Evolutionary conservation across 2,888 invertebrate genomes (phyloP).

Genomic region (Chironomus riparius): DNA sequence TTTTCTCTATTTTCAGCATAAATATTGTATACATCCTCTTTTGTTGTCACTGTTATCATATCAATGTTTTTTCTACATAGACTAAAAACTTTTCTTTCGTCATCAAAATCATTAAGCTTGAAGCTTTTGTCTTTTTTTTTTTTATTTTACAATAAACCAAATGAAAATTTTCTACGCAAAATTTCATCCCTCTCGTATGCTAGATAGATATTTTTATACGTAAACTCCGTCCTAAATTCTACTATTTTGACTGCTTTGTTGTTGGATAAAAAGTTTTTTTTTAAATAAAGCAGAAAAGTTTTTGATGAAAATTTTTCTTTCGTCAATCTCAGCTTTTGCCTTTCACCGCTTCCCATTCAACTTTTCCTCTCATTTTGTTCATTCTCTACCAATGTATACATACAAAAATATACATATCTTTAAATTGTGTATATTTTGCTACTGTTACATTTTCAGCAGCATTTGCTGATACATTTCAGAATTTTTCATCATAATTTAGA

Average conservation of each 20-base stretch:
- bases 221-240: neutral
- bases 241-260: too few species aligned
- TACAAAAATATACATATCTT: neutral
- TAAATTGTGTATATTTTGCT: too few species aligned
- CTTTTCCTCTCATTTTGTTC: neutral
- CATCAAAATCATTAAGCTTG: conserved; percentile 2
- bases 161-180: neutral
- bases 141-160: neutral
- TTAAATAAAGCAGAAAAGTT: neutral
- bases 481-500: conserved; percentile 28
- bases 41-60: neutral
- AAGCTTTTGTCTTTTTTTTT: neutral
- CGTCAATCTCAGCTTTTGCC: conserved; percentile 8
- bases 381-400: neutral
- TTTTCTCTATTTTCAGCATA: too few species aligned
- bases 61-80: neutral
- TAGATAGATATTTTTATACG: neutral
- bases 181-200: neutral
- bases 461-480: conserved; percentile 13
- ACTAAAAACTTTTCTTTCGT: neutral
- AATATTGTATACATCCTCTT: neutral
- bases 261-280: too few species aligned
- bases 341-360: neutral
- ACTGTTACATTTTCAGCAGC: neutral
- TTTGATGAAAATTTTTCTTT: conserved; percentile 14